A percentile compares a stretch with the other conserved stretches of the same genome.
Evolutionary conservation across 2,797 vertebrate species (phyloP).

Genomic region (Pantherophis vulpinus): DNA sequence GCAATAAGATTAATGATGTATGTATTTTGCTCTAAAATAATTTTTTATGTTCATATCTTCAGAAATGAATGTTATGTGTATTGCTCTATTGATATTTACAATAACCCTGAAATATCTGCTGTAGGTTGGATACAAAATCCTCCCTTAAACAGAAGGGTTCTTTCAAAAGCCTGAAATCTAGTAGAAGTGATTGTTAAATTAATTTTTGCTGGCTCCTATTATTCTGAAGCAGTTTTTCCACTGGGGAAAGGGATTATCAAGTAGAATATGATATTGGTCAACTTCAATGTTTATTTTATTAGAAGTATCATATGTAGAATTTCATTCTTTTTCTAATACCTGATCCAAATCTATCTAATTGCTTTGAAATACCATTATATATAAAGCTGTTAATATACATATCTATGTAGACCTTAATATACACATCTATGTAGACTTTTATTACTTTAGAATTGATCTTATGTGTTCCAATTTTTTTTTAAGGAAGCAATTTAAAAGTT

Average conservation of each 20-base stretch:
- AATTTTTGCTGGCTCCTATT: neutral
- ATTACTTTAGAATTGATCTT: neutral
- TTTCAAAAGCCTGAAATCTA: neutral
- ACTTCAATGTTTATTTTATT: neutral
- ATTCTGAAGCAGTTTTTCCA: neutral
- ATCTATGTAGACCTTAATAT: neutral
- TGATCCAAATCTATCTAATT: neutral
- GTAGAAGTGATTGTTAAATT: neutral
- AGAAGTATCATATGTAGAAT: neutral
- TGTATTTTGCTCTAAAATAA: slow-evolving; percentile 42
- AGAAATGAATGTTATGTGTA: neutral
- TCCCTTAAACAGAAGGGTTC: neutral
- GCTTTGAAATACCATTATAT: neutral
- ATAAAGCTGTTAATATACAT: neutral
- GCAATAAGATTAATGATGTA: slow-evolving; percentile 86
- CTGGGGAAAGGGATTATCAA: too few species aligned
- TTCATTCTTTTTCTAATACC: neutral
- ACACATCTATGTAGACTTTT: neutral
- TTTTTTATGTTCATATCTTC: neutral
- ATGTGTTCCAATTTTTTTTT: neutral
- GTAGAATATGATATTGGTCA: neutral
- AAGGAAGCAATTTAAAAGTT: neutral
- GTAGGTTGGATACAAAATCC: neutral
- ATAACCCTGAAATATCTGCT: slow-evolving; percentile 5
- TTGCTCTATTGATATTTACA: neutral